Evolutionary conservation across 2,888 invertebrate genomes (phyloP), one percentile per base, ranked within the genome.

Genomic region (Melanostoma scalare): DNA sequence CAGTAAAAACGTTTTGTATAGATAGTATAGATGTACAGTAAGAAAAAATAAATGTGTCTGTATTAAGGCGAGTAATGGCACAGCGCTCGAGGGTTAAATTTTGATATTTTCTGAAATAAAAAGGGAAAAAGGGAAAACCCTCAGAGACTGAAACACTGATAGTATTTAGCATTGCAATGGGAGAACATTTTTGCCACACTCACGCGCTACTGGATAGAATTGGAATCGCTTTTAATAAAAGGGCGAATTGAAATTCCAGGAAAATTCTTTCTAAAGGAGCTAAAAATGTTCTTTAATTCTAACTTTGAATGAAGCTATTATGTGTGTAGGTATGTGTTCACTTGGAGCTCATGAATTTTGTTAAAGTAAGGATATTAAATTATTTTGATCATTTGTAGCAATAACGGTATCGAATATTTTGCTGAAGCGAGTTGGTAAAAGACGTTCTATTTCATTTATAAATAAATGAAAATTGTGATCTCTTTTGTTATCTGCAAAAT

Each of bases 91-190:
- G 68, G 68, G 55, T 40, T 58, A 40, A 44, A 40, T 10, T 67
- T 72, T 67, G 52, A 52, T 63, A 48, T 65, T 74, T 36, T 40
- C 42, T 33, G 35, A 60, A 60, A 67, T 10, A 33, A 65, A 78
- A 60, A 6, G 30, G 46, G 53, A 42, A 61, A 31, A 58, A 5
- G 4, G 2, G n/a, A 61, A 61, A 61, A 61, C 30, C 61, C 50
- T 38, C 30, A 61, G 46, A 61, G 61, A 61, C 9, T 61, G 60
- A 46, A 61, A 61, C 46, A 35, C 46, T 61, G 60, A 61, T 36
- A 61, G 20, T 36, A 46, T 35, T 61, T 35, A 46, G 9, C 10
- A 60, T 20, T 36, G 10, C 61, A 61, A 58, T 42, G 31, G 42
- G 6, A 6, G 30, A n/a, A 44, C 10, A 33, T 20, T 20, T 20